Evolutionary conservation across 2,888 invertebrate genomes (phyloP).

Genomic region (Erebia aethiops): DNA sequence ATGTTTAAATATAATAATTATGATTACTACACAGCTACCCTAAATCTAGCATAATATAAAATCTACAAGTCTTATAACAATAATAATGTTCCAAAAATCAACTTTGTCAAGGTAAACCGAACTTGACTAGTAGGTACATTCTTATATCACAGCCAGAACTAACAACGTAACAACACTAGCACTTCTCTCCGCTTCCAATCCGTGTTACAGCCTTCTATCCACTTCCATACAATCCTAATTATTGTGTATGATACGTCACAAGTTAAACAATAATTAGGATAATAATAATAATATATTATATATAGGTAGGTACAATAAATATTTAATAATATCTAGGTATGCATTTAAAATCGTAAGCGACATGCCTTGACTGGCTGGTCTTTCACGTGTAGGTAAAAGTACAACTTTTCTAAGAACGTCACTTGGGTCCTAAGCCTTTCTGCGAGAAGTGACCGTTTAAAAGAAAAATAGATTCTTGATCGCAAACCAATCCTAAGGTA

Average conservation of each 20-base stretch:
- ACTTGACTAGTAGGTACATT: constrained; percentile 51
- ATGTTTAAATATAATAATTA: neutral
- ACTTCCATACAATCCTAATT: constrained; percentile 18
- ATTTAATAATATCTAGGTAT: no score
- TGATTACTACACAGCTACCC: neutral
- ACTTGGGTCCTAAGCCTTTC: no score
- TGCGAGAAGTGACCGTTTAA: no score
- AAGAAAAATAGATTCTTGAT: no score
- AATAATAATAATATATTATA: neutral
- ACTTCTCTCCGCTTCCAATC: constrained; percentile 5
- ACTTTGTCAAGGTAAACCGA: constrained; percentile 40
- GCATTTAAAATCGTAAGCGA: no score
- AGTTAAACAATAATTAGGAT: neutral
- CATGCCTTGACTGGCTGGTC: no score
- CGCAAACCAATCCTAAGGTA: no score
- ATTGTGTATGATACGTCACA: neutral
- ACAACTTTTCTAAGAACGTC: no score
- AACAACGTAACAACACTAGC: constrained; percentile 48
- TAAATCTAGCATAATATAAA: constrained; percentile 25
- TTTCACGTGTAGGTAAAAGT: no score
- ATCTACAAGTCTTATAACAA: constrained; percentile 30
- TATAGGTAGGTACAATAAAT: no score
- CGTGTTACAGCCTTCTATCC: constrained; percentile 19
- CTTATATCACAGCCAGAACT: constrained; percentile 66
- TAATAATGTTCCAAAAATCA: constrained; percentile 33